These are phyloP conservation scores for Leptoclinus maculatus DNA, from an alignment of 2,797 vertebrate species.

Conservation along the genomic window DNA sequence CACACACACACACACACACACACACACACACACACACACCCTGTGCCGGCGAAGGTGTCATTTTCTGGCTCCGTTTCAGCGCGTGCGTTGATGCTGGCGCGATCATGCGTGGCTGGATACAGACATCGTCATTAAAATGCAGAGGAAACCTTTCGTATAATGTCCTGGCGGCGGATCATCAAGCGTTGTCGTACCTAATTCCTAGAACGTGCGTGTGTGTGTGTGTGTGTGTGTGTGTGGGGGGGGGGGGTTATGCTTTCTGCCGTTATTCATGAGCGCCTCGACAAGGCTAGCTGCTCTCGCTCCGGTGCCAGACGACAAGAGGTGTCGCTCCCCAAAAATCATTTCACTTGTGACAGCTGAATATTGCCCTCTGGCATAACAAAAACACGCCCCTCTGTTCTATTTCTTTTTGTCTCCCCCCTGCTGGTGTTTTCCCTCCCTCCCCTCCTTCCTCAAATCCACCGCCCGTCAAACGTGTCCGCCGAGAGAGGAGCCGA, in stretches of 20 bases:
- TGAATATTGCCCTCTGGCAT: constrained; percentile 60
- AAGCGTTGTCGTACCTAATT: constrained; percentile 46
- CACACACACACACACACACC: constrained; percentile 3
- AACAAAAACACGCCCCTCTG: constrained; percentile 63
- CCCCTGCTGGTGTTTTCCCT: constrained; percentile 56
- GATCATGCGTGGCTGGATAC: constrained; percentile 50
- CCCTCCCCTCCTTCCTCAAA: constrained; percentile 34
- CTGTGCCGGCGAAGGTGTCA: constrained; percentile 7
- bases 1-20: constrained; percentile 12
- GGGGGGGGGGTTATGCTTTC: too few species aligned
- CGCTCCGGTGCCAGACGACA: constrained; percentile 36
- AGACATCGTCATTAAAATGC: constrained; percentile 56
- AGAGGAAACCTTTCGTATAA: constrained; percentile 43
- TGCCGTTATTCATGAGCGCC: constrained; percentile 55
- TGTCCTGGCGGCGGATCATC: constrained; percentile 58
- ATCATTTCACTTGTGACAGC: constrained; percentile 66
- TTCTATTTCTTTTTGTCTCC: constrained; percentile 63
- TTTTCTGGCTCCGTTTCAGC: constrained; percentile 42
- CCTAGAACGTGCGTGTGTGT: constrained; percentile 8
- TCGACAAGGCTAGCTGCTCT: constrained; percentile 22
- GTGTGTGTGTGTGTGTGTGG: too few species aligned
- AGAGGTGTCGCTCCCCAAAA: constrained; percentile 39
- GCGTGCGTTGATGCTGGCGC: constrained; percentile 20
- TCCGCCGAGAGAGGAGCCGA: constrained; percentile 59
- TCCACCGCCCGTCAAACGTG: constrained; percentile 67